A percentile compares a stretch with the other conserved stretches of the same genome.
Evolutionary conservation across 2,888 invertebrate species (phyloP).

Genomic region (Perithous albicinctus): DNA sequence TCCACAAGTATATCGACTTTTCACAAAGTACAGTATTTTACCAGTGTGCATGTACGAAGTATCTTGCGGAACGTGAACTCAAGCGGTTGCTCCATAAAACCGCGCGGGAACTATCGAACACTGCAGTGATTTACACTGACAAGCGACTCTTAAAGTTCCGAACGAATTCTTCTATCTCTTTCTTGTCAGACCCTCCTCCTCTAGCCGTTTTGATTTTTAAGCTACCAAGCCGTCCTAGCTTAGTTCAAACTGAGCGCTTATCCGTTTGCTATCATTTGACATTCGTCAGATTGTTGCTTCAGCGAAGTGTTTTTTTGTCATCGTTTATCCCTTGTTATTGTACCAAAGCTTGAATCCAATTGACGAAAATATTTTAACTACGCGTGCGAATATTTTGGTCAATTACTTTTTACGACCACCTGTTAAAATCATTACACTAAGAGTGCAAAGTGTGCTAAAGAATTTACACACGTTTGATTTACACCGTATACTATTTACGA

Average conservation of each 20-base stretch:
- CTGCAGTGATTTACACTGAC: conserved; percentile 59
- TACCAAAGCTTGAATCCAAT: neutral
- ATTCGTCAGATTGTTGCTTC: too few relatives aligned
- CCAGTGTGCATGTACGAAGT: conserved; percentile 29
- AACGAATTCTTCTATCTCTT: conserved; percentile 45
- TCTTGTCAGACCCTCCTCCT: conserved; percentile 7
- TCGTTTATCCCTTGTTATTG: neutral
- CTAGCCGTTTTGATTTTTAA: neutral
- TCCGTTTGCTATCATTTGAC: neutral
- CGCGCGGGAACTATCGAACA: conserved; percentile 60
- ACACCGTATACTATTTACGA: neutral
- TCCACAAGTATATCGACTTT: neutral
- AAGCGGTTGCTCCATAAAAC: conserved; percentile 54
- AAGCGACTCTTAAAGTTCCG: conserved; percentile 26
- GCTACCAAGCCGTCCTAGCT: neutral
- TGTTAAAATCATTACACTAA: neutral
- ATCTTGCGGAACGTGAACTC: conserved; percentile 32
- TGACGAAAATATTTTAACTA: neutral
- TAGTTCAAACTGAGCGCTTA: neutral
- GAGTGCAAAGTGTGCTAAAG: neutral
- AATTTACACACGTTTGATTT: neutral
- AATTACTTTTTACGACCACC: neutral
- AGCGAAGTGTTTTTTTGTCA: neutral
- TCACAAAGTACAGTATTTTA: neutral
- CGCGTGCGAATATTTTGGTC: neutral